Evolutionary conservation across 2,888 invertebrate species (phyloP).

Genomic region (Dendrolimus pini): DNA sequence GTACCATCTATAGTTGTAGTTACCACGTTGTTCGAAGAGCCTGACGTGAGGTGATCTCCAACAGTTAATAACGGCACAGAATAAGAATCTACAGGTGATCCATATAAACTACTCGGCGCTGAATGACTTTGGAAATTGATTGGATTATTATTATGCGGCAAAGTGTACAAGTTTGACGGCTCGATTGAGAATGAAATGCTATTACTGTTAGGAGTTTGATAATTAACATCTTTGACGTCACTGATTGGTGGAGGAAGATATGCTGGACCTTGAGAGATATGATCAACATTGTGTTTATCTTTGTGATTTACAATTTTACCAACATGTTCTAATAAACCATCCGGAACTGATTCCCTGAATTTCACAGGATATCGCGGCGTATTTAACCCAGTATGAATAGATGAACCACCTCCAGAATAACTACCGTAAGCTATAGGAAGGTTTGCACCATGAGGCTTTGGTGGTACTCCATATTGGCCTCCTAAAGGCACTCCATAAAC

Average conservation of each 20-base stretch:
- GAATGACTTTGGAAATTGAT: constrained; percentile 58
- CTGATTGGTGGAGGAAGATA: constrained; percentile 82
- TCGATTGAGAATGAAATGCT: constrained; percentile 61
- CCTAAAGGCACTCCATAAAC: constrained; percentile 78
- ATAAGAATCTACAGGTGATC: constrained; percentile 71
- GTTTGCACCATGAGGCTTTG: constrained; percentile 38
- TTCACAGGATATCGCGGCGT: constrained; percentile 79
- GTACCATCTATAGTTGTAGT: constrained; percentile 60
- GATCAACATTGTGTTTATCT: constrained; percentile 76
- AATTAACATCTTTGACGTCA: constrained; percentile 66
- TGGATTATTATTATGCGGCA: constrained; percentile 65
- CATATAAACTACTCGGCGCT: constrained; percentile 47
- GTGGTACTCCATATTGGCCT: constrained; percentile 64
- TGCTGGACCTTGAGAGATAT: constrained; percentile 62
- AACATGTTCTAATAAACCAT: constrained; percentile 80
- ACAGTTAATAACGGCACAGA: constrained; percentile 66
- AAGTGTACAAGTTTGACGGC: constrained; percentile 68
- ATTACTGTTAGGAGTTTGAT: constrained; percentile 35
- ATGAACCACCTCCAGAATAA: constrained; percentile 58
- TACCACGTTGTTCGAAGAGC: constrained; percentile 48
- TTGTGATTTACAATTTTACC: constrained; percentile 79
- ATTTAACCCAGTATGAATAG: constrained; percentile 52
- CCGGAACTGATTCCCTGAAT: constrained; percentile 85
- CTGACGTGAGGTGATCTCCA: constrained; percentile 69
- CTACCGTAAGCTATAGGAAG: constrained; percentile 62